A percentile compares a stretch with the other conserved stretches of the same genome.
These are phyloP conservation scores for Dicyrtomina minuta DNA, from an alignment of 2,888 invertebrate species.

Conservation along the genomic window DNA sequence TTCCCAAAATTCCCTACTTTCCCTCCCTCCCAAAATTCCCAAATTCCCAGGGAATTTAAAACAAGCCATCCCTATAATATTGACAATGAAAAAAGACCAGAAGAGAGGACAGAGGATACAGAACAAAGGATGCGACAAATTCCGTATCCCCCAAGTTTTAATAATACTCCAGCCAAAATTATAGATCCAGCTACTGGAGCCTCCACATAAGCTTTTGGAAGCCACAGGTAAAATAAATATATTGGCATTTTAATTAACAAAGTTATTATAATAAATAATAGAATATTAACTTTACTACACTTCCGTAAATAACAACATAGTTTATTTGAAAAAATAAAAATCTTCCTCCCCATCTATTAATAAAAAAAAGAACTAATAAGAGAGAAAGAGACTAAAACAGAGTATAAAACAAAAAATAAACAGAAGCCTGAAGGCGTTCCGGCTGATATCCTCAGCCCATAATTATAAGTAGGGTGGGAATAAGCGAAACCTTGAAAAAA, in stretches of 20 bases:
- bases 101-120: constrained; percentile 60
- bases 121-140: too few relatives aligned
- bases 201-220: constrained; percentile 75
- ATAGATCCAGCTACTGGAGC: constrained; percentile 72
- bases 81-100: constrained; percentile 43
- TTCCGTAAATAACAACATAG: too few relatives aligned
- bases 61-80: too few relatives aligned
- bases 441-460: constrained; percentile 69
- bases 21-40: too few relatives aligned
- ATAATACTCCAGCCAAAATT: constrained; percentile 71
- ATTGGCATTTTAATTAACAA: constrained; percentile 74
- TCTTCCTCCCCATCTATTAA: too few relatives aligned
- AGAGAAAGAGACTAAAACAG: constrained; percentile 68
- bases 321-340: too few relatives aligned
- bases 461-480: constrained; percentile 69
- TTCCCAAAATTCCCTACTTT: too few relatives aligned
- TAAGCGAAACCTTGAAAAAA: constrained; percentile 69
- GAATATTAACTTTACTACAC: constrained; percentile 54
- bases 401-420: constrained; percentile 72
- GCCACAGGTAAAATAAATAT: constrained; percentile 69
- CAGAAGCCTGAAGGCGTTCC: constrained; percentile 67
- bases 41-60: too few relatives aligned
- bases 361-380: constrained; percentile 64
- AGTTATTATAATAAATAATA: constrained; percentile 60
- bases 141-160: constrained; percentile 75